Conservation (phyloP, 2,113 vertebrate genomes). For the Puffinus mauretanicus region DNA sequence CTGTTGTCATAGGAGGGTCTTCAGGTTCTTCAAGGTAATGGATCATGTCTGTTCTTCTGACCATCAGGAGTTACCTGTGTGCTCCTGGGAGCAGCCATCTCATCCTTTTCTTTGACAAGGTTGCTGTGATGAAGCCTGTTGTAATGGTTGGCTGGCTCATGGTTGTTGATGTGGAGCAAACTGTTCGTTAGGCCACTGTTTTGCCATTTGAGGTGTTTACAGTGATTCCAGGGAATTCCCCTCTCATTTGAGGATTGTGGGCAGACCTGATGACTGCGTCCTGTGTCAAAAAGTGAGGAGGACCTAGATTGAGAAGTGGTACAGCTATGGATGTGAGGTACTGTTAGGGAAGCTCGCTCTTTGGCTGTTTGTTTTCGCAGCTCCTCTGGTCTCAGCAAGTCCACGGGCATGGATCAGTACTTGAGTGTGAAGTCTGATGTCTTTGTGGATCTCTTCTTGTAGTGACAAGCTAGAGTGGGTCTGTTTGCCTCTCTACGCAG, state of each 20-base stretch:
- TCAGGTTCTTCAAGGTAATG: rapidly evolving
- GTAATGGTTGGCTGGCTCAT: neutral
- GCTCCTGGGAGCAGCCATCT: neutral
- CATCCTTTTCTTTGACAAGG: neutral
- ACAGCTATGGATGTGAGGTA: neutral
- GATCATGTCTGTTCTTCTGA: neutral
- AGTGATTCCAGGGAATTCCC: neutral
- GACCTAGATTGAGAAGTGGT: neutral
- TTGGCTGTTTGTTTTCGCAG: neutral
- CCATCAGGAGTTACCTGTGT: neutral
- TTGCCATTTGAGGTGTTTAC: neutral
- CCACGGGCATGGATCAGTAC: rapidly evolving
- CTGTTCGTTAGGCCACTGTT: rapidly evolving
- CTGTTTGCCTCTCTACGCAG: neutral
- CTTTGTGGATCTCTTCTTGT: neutral
- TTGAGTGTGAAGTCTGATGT: neutral
- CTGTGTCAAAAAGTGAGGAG: neutral
- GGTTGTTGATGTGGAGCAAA: neutral
- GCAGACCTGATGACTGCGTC: neutral
- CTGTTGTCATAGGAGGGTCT: neutral
- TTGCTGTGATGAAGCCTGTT: neutral
- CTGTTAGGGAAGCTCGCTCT: neutral
- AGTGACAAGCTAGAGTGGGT: neutral
- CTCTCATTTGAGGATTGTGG: neutral
- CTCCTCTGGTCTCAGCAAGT: neutral